Evolutionary conservation across 2,797 vertebrate genomes (phyloP).

Genomic region (Prunella strophiata): DNA sequence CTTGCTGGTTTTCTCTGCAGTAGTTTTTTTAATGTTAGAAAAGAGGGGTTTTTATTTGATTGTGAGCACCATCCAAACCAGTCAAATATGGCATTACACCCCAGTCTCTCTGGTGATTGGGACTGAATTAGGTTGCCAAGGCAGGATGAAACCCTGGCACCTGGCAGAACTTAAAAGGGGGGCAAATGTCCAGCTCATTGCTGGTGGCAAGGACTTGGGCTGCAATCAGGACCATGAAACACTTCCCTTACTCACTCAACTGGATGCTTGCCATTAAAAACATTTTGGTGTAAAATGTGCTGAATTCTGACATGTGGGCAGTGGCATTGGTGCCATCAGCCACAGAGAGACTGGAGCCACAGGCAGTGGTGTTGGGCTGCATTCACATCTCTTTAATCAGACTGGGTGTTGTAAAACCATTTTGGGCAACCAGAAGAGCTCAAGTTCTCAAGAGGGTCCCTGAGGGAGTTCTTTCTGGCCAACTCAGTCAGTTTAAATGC

Average conservation of each 20-base stretch:
- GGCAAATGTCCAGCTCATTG: background rate
- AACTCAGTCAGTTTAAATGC: background rate
- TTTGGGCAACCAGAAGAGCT: background rate
- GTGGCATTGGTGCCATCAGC: background rate
- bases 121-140: background rate
- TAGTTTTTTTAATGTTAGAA: background rate
- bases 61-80: background rate
- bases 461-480: background rate
- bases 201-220: background rate
- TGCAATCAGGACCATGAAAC: background rate
- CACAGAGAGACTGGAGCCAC: background rate
- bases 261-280: background rate
- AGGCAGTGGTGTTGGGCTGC: background rate
- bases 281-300: background rate
- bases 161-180: background rate
- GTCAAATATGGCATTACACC: background rate
- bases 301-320: background rate
- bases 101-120: fast-evolving
- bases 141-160: background rate
- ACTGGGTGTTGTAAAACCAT: background rate
- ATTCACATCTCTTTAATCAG: background rate
- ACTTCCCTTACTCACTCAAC: background rate
- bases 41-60: background rate
- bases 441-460: background rate
- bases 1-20: background rate